Evolutionary conservation across 2,888 invertebrate species (phyloP).

Genomic region (Octodonta nipae): DNA sequence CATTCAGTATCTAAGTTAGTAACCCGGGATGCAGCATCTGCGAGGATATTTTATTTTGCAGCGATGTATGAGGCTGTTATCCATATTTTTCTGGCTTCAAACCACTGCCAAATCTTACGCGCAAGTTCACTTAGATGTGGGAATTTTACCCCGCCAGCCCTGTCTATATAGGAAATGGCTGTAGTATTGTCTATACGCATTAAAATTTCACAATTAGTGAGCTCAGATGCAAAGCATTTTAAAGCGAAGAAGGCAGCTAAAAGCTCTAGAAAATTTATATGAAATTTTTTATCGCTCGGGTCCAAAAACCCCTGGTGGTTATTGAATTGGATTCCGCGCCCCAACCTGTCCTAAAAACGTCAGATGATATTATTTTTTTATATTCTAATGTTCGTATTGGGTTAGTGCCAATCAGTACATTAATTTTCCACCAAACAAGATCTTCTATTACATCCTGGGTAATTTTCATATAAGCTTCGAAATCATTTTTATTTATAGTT

Average conservation of each 20-base stretch:
- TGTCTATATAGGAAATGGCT: constrained; percentile 11
- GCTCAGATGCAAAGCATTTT: constrained; percentile 10
- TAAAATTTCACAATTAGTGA: constrained; percentile 7
- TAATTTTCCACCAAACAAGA: constrained; percentile 6
- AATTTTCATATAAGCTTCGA: constrained; percentile 3
- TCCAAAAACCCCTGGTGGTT: constrained; percentile 15
- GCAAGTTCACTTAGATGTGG: constrained; percentile 7
- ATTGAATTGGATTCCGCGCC: constrained; percentile 11
- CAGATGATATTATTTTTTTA: constrained; percentile 11
- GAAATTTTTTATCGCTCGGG: constrained; percentile 7
- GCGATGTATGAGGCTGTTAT: constrained; percentile 10
- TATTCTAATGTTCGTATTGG: constrained; percentile 4
- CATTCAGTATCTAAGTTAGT: constrained; percentile 10
- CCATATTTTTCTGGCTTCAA: constrained; percentile 11
- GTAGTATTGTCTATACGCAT: constrained; percentile 11
- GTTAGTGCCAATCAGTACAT: constrained; percentile 2
- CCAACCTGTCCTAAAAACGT: constrained; percentile 14
- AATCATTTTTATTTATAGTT: constrained; percentile 3
- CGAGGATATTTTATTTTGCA: constrained; percentile 7
- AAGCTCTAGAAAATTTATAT: constrained; percentile 12
- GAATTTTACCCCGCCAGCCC: too few species aligned
- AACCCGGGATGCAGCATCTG: constrained; percentile 8
- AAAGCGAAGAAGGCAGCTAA: constrained; percentile 10
- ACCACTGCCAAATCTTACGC: constrained; percentile 12
- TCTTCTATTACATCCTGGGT: constrained; percentile 1